Conservation (phyloP, 2,113 vertebrate genomes). For the Condylura cristata region DNA sequence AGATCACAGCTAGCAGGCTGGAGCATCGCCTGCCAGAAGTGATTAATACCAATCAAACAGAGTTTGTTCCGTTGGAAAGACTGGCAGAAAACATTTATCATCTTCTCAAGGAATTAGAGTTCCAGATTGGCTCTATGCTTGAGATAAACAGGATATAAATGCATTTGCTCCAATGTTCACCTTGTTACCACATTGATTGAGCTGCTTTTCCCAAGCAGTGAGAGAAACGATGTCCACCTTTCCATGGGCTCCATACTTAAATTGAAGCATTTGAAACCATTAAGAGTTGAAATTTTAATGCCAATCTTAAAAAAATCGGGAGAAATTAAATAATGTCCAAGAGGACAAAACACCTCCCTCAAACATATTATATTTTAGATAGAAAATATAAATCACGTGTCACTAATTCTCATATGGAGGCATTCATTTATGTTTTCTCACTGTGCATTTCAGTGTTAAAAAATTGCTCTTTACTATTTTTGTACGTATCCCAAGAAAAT, state of each 20-base stretch:
- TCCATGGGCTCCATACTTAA: not conserved
- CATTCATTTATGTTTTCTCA: not conserved
- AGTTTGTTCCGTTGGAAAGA: slow-evolving; percentile 86
- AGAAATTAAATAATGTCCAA: not conserved
- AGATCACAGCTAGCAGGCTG: slow-evolving; percentile 83
- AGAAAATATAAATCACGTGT: not conserved
- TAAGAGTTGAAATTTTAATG: not conserved
- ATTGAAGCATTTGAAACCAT: not conserved
- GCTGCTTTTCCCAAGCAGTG: slow-evolving; percentile 17
- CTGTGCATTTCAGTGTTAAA: not conserved
- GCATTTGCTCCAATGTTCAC: slow-evolving; percentile 61
- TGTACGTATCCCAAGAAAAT: not conserved
- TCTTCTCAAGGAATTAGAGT: slow-evolving; percentile 83
- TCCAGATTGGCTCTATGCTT: slow-evolving; percentile 79
- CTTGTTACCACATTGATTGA: slow-evolving; percentile 55
- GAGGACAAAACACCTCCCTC: not conserved
- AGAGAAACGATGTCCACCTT: slow-evolving; percentile 4
- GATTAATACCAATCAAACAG: slow-evolving; percentile 88
- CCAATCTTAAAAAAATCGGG: slow-evolving; percentile 2
- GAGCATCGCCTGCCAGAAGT: slow-evolving; percentile 85
- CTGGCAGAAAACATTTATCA: slow-evolving; percentile 88
- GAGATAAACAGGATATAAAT: slow-evolving; percentile 80
- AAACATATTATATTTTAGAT: not conserved
- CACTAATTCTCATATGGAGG: not conserved
- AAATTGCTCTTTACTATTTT: not conserved